These are phyloP conservation scores for Sebastes alutus DNA, from an alignment of 2,797 vertebrate species.

Conservation along the genomic window DNA sequence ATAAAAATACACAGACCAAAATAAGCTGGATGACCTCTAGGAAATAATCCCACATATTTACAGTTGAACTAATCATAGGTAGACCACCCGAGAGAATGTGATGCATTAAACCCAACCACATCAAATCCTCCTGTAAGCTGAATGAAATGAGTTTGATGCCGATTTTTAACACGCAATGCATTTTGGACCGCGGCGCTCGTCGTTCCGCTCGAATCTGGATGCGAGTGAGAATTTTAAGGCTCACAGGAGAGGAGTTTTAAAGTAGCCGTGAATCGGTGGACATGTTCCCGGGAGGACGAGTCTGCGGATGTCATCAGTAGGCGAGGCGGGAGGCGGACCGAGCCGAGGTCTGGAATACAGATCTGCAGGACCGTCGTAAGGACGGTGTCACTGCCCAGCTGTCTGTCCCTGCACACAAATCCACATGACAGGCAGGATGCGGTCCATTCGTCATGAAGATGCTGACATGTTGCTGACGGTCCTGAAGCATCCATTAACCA, in stretches of 20 bases:
- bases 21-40: conserved; percentile 29
- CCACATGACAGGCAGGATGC: conserved; percentile 63
- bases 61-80: conserved; percentile 26
- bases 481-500: conserved; percentile 10
- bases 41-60: conserved; percentile 41
- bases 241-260: conserved; percentile 45
- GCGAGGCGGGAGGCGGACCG: conserved; percentile 46
- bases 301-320: conserved; percentile 81
- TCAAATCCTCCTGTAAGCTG: background rate
- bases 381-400: conserved; percentile 45
- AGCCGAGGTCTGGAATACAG: conserved; percentile 75
- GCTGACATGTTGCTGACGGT: conserved; percentile 35
- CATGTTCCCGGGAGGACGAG: conserved; percentile 54
- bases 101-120: conserved; percentile 16
- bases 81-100: conserved; percentile 61
- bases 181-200: background rate
- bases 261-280: conserved; percentile 52
- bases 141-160: background rate
- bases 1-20: conserved; percentile 24
- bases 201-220: conserved; percentile 24
- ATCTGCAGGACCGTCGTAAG: conserved; percentile 60
- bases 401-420: conserved; percentile 62
- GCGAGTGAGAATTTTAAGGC: conserved; percentile 37
- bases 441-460: conserved; percentile 51
- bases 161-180: background rate